Evolutionary conservation across 2,797 vertebrate genomes (phyloP), one percentile per base, ranked within the genome.

Genomic region (Hyperoplus lanceolatus): DNA sequence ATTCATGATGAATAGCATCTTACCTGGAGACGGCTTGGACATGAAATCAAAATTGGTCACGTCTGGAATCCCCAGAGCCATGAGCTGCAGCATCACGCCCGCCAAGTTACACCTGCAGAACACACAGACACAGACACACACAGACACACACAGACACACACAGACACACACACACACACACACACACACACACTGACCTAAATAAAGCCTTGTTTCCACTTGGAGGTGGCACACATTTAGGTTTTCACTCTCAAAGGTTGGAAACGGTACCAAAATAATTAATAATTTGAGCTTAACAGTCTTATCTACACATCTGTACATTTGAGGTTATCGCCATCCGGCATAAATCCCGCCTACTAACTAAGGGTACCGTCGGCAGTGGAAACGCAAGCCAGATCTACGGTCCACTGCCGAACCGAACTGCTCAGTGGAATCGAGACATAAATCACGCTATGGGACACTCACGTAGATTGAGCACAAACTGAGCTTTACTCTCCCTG

Each of bases 31-130:
- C 0, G 98, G 98, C 82, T 97, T 99, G 70, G 98, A 98, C 96
- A 99, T 97, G 89, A 99, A 99, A 87, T 99, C 98, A 93, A 99
- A 99, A 80, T 96, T 97, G 66, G 97, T 96, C 77, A 99, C 96
- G 0, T 98, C 94, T 73, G 97, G 96, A 88, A 99, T 94, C 84
- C 95, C 97, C 82, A 99, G 90, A 38, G 98, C 98, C 70, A 99
- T 94, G 53, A 99, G 97, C 83, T 99, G 98, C 75, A 99, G 96
- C 89, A 99, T 92, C 73, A 99, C 98, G 0, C 96, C 92, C 0
- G 97, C 94, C 64, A 99, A 83, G 88, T 99, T 99, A 93, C 98
- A 99, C 93, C 98, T 99, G 83, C 60, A 86, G 50, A 29, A 13
- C 10, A 46, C 13, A 38, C 68, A 62, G 43, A 36, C 45, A 69